Base-by-base conservation (phyloP, 2,888 invertebrate species). In the Drosophila recens region DNA sequence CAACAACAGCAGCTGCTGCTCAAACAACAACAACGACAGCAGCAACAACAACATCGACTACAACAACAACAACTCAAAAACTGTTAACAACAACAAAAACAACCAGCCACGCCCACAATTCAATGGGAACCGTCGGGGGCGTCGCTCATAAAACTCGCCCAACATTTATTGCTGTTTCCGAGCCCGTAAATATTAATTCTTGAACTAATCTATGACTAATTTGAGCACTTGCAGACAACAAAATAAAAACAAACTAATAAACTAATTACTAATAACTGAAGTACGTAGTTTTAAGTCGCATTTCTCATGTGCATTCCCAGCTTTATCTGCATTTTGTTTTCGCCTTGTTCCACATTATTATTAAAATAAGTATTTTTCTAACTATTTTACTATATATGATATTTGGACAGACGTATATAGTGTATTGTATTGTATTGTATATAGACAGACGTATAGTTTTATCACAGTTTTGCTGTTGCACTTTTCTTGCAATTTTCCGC, bases 171-270 rank as follows among this genome's bases (percentile, higher is more conserved):
- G 82, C 86, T 58, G 76, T 70, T 58, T 77, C 77, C 68, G 71
- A 73, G 48, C 90, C 89, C 77, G 89, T 89, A 89, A 89, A 89
- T 89, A 88, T 73, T 72, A 90, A 88, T 73, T 72, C 11, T 27
- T 43, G 38, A 51, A 34, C 49, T 43, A 65, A 27, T 33, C 42
- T 30, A 42, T 49, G 36, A 51, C 56, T 23, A 43, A 36, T 36
- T 23, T 11, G 5, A 30, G 40, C 5, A 27, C 58, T 38, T 36
- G 34, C 23, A n/a, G 23, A 36, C 17, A 20, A 51, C 6, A 42
- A 23, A 17, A 33, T 53, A 48, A 57, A 48, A 67, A 49, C 23
- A 27, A 20, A 58, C 46, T 66, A 48, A 15, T 53, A 27, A 67
- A 54, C 38, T 54, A 17, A 58, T 15, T 43, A 33, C 10, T 42